phyloP scores from a whole-genome alignment of 2,113 vertebrate species.

The Phaethornis superciliosus region DNA sequence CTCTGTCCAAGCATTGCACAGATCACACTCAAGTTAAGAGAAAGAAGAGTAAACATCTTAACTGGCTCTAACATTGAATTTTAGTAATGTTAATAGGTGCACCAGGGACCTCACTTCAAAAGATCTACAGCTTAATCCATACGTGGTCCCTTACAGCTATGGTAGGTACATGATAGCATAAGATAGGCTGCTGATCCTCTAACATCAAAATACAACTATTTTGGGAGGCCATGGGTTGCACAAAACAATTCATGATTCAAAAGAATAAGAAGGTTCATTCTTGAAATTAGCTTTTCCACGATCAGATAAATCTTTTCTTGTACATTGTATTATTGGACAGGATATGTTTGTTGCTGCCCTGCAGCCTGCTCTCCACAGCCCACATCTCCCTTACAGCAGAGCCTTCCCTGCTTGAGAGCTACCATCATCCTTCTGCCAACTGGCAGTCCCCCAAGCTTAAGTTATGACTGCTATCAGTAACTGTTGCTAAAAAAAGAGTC shows the following conservation, averaged over 20 bases:
- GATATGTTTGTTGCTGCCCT: not conserved
- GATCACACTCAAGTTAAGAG: not conserved
- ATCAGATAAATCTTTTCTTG: not conserved
- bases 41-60: not conserved
- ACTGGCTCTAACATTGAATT: not conserved
- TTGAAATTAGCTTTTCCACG: not conserved
- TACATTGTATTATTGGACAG: not conserved
- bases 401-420: not conserved
- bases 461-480: not conserved
- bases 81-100: not conserved
- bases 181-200: not conserved
- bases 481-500: not conserved
- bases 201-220: not conserved
- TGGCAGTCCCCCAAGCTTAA: not conserved
- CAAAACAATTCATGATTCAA: not conserved
- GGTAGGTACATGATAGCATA: rapidly evolving
- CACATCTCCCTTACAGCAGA: not conserved
- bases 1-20: not conserved
- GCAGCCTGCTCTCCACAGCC: not conserved
- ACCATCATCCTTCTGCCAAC: not conserved
- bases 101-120: not conserved
- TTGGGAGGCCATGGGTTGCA: not conserved
- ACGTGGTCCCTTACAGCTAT: not conserved
- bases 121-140: not conserved
- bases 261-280: not conserved